Evolutionary conservation across 2,888 invertebrate genomes (phyloP).

Genomic region (Eumacrocentrus americanus): DNA sequence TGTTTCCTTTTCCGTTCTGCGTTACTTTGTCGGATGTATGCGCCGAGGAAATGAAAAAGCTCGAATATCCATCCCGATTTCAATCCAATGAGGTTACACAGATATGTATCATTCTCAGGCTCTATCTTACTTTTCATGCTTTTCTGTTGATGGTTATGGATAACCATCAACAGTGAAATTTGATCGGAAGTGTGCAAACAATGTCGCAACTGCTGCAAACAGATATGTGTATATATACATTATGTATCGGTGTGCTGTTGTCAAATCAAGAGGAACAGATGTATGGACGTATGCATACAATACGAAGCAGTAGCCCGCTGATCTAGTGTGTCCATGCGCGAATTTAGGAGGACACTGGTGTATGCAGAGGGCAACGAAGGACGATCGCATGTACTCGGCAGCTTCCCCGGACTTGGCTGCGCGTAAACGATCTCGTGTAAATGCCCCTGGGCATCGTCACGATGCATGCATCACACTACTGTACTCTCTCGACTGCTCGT

Average conservation of each 20-base stretch:
- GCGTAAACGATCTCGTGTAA: slow-evolving; percentile 30
- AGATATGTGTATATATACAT: background rate
- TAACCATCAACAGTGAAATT: background rate
- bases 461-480: slow-evolving; percentile 19
- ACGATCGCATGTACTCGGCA: slow-evolving; percentile 12
- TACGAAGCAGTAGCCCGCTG: background rate
- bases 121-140: too few relatives aligned
- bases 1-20: background rate
- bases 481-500: slow-evolving; percentile 13
- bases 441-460: slow-evolving; percentile 14
- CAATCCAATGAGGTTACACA: too few relatives aligned
- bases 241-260: too few relatives aligned
- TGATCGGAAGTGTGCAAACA: background rate
- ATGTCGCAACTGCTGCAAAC: background rate
- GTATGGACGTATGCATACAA: background rate
- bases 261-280: background rate
- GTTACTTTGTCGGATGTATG: too few relatives aligned
- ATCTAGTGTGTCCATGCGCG: background rate
- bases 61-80: too few relatives aligned
- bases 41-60: too few relatives aligned
- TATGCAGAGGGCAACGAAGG: background rate
- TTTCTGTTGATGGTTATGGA: too few relatives aligned
- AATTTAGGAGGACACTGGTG: background rate
- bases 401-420: slow-evolving; percentile 23
- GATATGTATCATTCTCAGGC: too few relatives aligned